Evolutionary conservation across 1,140 invertebrate species (phyloP), one percentile per base, ranked within the genome.

Genomic region (Bombus ignitus): DNA sequence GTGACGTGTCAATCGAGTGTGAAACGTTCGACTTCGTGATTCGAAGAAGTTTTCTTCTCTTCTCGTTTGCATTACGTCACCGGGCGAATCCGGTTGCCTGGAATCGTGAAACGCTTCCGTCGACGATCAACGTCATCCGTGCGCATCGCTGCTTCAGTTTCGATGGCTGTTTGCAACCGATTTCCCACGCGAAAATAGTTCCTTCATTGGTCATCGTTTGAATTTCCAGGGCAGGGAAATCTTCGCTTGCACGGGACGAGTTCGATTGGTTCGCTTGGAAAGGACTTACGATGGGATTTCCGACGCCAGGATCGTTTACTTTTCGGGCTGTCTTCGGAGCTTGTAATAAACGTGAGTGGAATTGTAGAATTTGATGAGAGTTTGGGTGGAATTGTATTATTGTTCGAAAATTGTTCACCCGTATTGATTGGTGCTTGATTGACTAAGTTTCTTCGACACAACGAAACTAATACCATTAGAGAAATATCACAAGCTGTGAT

Each of bases 1-100:
- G 83, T 28, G 77, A 85, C 70, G 83, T 44, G 83, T 39, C 83
- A 81, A 73, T 85, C 83, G 83, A 81, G 77, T 57, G 83, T 85
- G 78, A 85, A 85, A 85, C 35, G 57, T 39, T 39, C 70, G 53
- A 72, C 25, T 39, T 15, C 39, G 83, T 81, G 83, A 81, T 81
- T 44, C 65, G 39, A 68, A n/a, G 42, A 79, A 57, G 42, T 84
- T 79, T 68, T 84, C 59, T 62, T 62, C 77, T 57, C 66, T 66
- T 84, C 77, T 65, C 83, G 42, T 85, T 81, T 66, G 70, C 53
- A 85, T 81, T 42, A 70, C 78, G 70, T 73, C 83, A 47, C 39
- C n/a, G 42, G 39, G 32, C 8, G 28, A 28, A 37, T 25, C 75
- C 35, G 62, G 3, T 65, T 32, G 37, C 12, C 18, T 13, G 28